phyloP scores from a whole-genome alignment of 1,140 invertebrate species.

The Tigriopus japonicus region DNA sequence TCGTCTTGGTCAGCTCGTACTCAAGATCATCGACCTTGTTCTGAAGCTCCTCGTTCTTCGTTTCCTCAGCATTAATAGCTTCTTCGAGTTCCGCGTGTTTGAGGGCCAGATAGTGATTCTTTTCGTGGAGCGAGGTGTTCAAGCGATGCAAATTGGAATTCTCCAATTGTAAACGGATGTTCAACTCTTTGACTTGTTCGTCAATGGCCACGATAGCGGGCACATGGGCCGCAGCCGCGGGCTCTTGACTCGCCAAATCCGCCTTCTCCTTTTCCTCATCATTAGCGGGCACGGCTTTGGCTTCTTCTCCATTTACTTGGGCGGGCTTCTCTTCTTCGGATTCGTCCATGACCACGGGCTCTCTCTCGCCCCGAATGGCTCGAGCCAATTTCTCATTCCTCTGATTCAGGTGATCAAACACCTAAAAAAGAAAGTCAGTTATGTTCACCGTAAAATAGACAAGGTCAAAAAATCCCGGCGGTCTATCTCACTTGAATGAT shows the following conservation, averaged over 20 bases:
- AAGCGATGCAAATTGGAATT: conserved; percentile 77
- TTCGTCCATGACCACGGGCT: not conserved
- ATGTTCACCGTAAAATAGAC: too few species aligned
- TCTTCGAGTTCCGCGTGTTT: conserved; percentile 76
- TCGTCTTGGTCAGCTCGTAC: conserved; percentile 75
- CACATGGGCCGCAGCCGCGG: not conserved
- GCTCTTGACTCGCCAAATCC: not conserved
- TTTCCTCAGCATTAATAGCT: conserved; percentile 71
- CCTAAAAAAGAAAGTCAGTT: not conserved
- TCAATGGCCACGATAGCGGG: not conserved
- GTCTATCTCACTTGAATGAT: conserved; percentile 64
- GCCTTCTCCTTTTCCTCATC: not conserved
- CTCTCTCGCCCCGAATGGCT: conserved; percentile 60
- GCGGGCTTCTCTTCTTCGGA: too few species aligned
- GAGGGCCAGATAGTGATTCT: conserved; percentile 47
- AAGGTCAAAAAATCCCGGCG: too few species aligned
- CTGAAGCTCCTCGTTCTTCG: conserved; percentile 76
- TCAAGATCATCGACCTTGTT: conserved; percentile 91
- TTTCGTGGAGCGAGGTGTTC: conserved; percentile 78
- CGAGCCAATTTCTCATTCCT: conserved; percentile 77
- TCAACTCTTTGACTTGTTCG: conserved; percentile 14
- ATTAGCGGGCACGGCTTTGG: not conserved
- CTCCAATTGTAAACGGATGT: conserved; percentile 61
- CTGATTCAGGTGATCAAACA: conserved; percentile 81
- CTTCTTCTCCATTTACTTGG: not conserved